phyloP scores from a whole-genome alignment of 1,140 invertebrate genomes.

The Harlomillsia oculata region DNA sequence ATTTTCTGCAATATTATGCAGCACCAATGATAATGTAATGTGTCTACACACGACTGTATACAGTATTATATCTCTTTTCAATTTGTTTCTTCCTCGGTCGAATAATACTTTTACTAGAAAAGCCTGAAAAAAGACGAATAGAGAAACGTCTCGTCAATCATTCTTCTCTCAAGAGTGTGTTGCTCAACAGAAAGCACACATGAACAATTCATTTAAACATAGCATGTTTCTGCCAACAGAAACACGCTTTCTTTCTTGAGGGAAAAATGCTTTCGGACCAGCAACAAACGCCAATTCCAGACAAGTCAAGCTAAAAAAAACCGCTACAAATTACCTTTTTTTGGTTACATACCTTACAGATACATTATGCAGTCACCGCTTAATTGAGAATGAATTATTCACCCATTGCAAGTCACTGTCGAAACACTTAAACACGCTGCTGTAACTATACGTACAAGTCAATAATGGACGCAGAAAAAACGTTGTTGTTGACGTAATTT shows the following conservation, averaged over 20 bases:
- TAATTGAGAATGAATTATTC: conserved; percentile 35
- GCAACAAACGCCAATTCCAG: neutral
- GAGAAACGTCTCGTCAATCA: conserved; percentile 14
- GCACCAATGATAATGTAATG: no score
- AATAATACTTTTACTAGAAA: no score
- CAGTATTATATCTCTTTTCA: no score
- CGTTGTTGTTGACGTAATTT: conserved; percentile 9
- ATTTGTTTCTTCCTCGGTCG: no score
- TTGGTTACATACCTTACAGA: no score
- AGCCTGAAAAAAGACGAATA: neutral
- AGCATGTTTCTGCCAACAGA: no score
- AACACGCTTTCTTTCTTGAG: conserved; percentile 8
- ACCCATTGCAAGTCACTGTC: conserved; percentile 19
- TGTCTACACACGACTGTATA: no score
- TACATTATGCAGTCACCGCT: conserved; percentile 25
- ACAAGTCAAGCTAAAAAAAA: no score
- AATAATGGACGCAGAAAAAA: conserved; percentile 7
- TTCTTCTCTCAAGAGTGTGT: neutral
- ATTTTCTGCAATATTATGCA: no score
- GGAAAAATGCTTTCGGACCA: conserved; percentile 3
- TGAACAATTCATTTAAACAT: conserved; percentile 26
- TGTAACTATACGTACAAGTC: no score
- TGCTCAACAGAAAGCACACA: neutral
- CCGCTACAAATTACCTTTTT: no score
- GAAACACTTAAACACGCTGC: conserved; percentile 27